Evolutionary conservation across 2,888 invertebrate genomes (phyloP).

Genomic region (Venustoraphidia nigricollis): DNA sequence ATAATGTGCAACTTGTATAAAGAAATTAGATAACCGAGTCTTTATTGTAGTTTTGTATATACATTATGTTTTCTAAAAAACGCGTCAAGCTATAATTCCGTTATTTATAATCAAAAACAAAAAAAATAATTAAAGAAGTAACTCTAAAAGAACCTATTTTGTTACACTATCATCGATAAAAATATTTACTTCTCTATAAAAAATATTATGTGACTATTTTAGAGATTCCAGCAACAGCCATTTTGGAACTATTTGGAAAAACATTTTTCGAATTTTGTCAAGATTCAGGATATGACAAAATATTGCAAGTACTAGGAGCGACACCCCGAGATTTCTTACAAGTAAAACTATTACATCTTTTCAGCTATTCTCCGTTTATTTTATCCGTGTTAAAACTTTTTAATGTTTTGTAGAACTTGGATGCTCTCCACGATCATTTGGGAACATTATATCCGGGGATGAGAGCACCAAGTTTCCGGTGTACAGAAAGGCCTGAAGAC

Average conservation of each 20-base stretch:
- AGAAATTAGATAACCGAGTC: too few relatives aligned
- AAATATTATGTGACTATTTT: slow-evolving; percentile 15
- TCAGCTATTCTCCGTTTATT: neutral
- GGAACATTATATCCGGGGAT: slow-evolving; percentile 89
- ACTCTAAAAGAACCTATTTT: too few relatives aligned
- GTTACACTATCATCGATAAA: too few relatives aligned
- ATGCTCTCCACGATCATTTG: slow-evolving; percentile 88
- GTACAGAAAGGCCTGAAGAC: slow-evolving; percentile 78
- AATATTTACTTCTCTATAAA: too few relatives aligned
- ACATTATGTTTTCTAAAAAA: too few relatives aligned
- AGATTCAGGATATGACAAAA: slow-evolving; percentile 93
- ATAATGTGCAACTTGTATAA: too few relatives aligned
- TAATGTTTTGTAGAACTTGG: slow-evolving; percentile 58
- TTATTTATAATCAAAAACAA: too few relatives aligned
- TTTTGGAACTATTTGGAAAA: slow-evolving; percentile 81
- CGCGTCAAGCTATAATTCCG: too few relatives aligned
- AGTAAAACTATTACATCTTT: slow-evolving; percentile 31
- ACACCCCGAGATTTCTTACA: slow-evolving; percentile 90
- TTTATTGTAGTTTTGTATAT: too few relatives aligned
- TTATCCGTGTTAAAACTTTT: slow-evolving; percentile 1
- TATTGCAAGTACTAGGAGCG: slow-evolving; percentile 84
- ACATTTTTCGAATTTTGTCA: slow-evolving; percentile 95
- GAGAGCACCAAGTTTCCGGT: slow-evolving; percentile 90
- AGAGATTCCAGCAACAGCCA: slow-evolving; percentile 84
- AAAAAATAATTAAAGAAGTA: too few relatives aligned